phyloP scores from a whole-genome alignment of 2,888 invertebrate species.

The Hydriomena furcata region DNA sequence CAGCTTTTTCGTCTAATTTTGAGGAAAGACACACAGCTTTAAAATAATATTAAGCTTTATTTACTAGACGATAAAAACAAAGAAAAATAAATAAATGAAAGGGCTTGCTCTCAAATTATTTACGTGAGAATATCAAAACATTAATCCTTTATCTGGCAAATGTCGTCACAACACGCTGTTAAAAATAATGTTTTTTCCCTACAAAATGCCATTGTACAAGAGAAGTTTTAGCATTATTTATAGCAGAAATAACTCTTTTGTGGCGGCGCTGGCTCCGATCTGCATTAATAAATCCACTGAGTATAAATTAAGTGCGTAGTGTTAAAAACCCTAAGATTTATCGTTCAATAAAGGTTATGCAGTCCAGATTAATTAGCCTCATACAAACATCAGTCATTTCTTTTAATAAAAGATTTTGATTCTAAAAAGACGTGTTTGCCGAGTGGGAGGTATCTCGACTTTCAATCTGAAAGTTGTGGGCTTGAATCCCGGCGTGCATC shows the following conservation, averaged over 20 bases:
- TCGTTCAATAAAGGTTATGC: constrained; percentile 24
- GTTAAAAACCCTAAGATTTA: constrained; percentile 42
- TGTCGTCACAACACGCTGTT: constrained; percentile 26
- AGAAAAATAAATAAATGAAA: too few relatives aligned
- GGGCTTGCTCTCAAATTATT: too few relatives aligned
- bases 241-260: constrained; percentile 57
- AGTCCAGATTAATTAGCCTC: constrained; percentile 7
- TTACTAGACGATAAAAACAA: too few relatives aligned
- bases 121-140: background rate
- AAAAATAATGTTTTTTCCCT: constrained; percentile 26
- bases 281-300: constrained; percentile 57
- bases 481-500: too few relatives aligned
- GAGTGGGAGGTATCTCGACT: too few relatives aligned
- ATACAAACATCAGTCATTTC: constrained; percentile 11
- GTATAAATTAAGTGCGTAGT: constrained; percentile 56
- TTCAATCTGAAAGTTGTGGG: too few relatives aligned
- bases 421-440: too few relatives aligned
- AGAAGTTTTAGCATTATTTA: constrained; percentile 55
- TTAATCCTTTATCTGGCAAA: constrained; percentile 4
- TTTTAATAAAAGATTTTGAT: too few relatives aligned
- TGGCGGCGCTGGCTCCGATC: constrained; percentile 52
- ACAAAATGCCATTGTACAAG: constrained; percentile 29
- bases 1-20: too few relatives aligned
- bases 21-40: too few relatives aligned
- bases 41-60: too few relatives aligned